These are phyloP conservation scores for Colostygia pectinataria DNA, from an alignment of 2,888 invertebrate genomes.

Conservation along the genomic window DNA sequence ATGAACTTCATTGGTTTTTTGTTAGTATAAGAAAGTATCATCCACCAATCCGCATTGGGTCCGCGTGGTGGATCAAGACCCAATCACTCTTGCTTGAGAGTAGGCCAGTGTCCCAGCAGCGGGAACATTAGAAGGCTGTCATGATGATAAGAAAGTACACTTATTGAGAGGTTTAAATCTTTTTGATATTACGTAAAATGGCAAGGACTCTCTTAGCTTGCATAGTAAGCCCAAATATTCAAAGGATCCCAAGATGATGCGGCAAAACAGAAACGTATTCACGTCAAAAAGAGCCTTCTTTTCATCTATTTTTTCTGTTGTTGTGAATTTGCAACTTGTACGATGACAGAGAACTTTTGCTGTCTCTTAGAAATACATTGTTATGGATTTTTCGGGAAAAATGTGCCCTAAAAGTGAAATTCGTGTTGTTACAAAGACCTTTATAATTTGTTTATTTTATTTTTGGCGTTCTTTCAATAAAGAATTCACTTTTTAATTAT, in stretches of 20 bases:
- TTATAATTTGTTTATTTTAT: conserved; percentile 11
- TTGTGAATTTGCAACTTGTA: conserved; percentile 24
- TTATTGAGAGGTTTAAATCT: too few species aligned
- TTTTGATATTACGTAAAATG: neutral
- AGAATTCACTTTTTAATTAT: neutral
- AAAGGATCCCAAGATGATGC: conserved; percentile 21
- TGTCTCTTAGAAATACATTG: conserved; percentile 20
- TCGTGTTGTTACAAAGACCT: conserved; percentile 7
- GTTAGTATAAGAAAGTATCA: too few species aligned
- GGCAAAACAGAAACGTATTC: conserved; percentile 19
- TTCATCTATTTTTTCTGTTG: conserved; percentile 24
- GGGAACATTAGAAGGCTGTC: too few species aligned
- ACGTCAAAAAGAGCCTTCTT: conserved; percentile 24
- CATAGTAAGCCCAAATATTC: conserved; percentile 20
- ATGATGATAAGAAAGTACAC: too few species aligned
- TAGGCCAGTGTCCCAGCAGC: too few species aligned
- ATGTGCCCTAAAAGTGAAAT: conserved; percentile 10
- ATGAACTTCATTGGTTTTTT: too few species aligned
- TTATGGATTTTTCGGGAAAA: conserved; percentile 13
- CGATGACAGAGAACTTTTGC: conserved; percentile 20
- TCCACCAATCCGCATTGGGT: too few species aligned
- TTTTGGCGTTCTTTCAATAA: conserved; percentile 1
- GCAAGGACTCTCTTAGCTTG: conserved; percentile 12
- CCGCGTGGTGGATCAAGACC: too few species aligned
- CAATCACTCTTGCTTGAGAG: too few species aligned